A percentile compares a stretch with the other conserved stretches of the same genome.
These are phyloP conservation scores for Ataeniobius toweri DNA, from an alignment of 2,797 vertebrate genomes.

Conservation along the genomic window DNA sequence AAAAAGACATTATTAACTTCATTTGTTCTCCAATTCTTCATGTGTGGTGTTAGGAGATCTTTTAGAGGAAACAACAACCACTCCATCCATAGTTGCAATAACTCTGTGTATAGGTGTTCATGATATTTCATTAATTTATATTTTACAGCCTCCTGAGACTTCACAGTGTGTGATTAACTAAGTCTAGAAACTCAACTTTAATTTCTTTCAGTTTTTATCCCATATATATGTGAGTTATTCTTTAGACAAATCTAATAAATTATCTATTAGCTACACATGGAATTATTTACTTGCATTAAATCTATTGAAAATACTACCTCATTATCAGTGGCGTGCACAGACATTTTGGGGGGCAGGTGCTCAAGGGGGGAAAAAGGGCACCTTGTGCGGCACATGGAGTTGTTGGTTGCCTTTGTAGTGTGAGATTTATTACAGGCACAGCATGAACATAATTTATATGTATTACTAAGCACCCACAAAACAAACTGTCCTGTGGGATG, in stretches of 20 bases:
- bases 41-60: neutral
- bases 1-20: conserved; percentile 14
- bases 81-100: no score
- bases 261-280: neutral
- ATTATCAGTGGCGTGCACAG: no score
- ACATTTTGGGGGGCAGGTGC: no score
- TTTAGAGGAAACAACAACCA: neutral
- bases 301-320: no score
- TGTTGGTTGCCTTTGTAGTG: no score
- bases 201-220: neutral
- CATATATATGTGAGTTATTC: neutral
- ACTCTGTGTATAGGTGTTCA: no score
- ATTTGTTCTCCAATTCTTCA: conserved; percentile 8
- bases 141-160: neutral
- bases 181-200: neutral
- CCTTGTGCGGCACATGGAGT: no score
- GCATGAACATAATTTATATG: no score
- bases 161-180: neutral
- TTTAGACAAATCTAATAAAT: neutral
- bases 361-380: no score
- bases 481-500: no score
- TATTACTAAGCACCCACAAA: no score
- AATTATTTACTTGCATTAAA: neutral
- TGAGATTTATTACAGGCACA: no score
- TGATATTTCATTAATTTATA: neutral